A percentile compares a stretch with the other conserved stretches of the same genome.
Conservation (phyloP, 2,797 vertebrate species). For the Pseudochirops corinnae region DNA sequence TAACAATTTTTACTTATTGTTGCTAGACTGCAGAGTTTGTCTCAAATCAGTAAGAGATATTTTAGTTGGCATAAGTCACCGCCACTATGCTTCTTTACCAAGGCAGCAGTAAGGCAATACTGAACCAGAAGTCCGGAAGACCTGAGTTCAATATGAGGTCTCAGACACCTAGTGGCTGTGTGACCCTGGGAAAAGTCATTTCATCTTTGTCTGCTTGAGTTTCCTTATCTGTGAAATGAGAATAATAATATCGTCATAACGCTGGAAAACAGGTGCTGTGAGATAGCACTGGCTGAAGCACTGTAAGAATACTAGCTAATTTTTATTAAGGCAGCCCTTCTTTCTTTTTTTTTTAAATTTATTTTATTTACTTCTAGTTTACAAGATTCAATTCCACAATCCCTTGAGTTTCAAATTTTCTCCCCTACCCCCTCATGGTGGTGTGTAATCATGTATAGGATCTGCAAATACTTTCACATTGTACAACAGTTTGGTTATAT, state of each 20-base stretch:
- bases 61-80: neutral
- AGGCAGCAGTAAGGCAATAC: neutral
- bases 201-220: neutral
- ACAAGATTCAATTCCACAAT: no score
- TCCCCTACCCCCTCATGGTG: no score
- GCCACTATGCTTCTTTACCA: neutral
- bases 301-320: neutral
- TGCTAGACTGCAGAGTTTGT: neutral
- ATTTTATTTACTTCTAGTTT: no score
- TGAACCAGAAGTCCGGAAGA: neutral
- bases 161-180: neutral
- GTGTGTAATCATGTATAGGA: no score
- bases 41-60: neutral
- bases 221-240: neutral
- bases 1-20: neutral
- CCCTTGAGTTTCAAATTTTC: no score
- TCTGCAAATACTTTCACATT: no score
- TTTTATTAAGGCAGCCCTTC: neutral
- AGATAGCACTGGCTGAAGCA: neutral
- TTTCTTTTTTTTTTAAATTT: neutral
- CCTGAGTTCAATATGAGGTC: neutral
- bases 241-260: neutral
- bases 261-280: neutral
- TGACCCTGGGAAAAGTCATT: neutral
- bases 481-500: no score